phyloP scores from a whole-genome alignment of 2,888 invertebrate species.

The Tryphoninae sp. region DNA sequence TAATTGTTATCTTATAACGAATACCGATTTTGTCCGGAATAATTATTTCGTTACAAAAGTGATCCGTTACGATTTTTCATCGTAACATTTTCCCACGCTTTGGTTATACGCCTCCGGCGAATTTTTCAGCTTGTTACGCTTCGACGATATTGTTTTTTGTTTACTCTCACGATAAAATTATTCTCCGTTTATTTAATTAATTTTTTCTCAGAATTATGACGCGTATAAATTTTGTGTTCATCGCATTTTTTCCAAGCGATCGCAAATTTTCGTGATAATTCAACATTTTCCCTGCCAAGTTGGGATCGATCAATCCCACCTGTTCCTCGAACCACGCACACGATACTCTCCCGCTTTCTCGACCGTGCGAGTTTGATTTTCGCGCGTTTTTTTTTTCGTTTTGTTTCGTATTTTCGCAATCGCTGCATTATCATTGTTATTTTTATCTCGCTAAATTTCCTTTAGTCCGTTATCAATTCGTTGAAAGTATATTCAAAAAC shows the following conservation, averaged over 20 bases:
- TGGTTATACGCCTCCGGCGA: background rate
- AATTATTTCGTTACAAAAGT: background rate
- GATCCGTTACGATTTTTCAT: background rate
- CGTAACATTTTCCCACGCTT: background rate
- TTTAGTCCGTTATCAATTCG: background rate
- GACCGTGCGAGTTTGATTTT: conserved; percentile 12
- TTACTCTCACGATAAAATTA: background rate
- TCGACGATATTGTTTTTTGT: conserved; percentile 2
- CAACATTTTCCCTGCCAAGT: background rate
- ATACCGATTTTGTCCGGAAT: background rate
- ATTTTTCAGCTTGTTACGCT: background rate
- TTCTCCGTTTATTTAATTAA: background rate
- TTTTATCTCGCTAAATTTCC: no score
- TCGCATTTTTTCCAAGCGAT: conserved; percentile 36
- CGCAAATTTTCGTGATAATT: conserved; percentile 38
- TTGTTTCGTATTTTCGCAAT: background rate
- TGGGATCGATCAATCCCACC: conserved; percentile 46
- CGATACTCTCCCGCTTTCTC: conserved; percentile 4
- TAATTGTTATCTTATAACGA: background rate
- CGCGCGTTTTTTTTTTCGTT: background rate
- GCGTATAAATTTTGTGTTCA: conserved; percentile 49
- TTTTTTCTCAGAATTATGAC: conserved; percentile 15
- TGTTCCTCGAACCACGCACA: background rate
- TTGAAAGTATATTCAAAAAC: background rate
- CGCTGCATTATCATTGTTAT: background rate